Evolutionary conservation across 2,797 vertebrate species (phyloP).

Genomic region (Catharus ustulatus): DNA sequence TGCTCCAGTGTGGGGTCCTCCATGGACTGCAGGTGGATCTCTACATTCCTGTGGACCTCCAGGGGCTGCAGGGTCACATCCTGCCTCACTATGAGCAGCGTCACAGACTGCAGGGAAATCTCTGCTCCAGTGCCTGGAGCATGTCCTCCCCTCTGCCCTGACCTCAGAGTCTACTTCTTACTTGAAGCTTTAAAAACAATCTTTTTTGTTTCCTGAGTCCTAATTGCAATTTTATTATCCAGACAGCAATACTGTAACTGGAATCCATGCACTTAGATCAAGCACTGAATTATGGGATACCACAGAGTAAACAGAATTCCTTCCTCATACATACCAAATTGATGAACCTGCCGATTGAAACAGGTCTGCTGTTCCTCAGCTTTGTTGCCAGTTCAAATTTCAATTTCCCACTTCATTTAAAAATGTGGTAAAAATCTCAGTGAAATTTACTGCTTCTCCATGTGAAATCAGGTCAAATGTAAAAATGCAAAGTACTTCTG

Average conservation of each 20-base stretch:
- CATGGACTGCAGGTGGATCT: background rate
- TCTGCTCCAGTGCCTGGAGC: too few species aligned
- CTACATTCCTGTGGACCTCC: background rate
- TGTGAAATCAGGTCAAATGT: background rate
- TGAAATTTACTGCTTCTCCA: background rate
- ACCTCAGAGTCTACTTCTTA: background rate
- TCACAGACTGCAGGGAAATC: accelerated
- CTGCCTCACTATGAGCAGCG: background rate
- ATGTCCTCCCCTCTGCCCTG: background rate
- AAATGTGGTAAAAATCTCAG: background rate
- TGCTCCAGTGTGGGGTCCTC: background rate
- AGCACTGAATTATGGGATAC: background rate
- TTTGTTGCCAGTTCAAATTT: background rate
- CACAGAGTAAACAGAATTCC: background rate
- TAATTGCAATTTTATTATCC: background rate
- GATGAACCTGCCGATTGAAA: background rate
- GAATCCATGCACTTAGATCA: background rate
- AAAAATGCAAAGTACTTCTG: background rate
- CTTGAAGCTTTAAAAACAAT: background rate
- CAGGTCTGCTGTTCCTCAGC: background rate
- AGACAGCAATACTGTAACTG: background rate
- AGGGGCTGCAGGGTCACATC: background rate
- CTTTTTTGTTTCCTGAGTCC: background rate
- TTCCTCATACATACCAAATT: background rate
- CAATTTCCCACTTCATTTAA: background rate